Evolutionary conservation across 2,888 invertebrate genomes (phyloP), one percentile per base, ranked within the genome.

Genomic region (Orchestes rusci): DNA sequence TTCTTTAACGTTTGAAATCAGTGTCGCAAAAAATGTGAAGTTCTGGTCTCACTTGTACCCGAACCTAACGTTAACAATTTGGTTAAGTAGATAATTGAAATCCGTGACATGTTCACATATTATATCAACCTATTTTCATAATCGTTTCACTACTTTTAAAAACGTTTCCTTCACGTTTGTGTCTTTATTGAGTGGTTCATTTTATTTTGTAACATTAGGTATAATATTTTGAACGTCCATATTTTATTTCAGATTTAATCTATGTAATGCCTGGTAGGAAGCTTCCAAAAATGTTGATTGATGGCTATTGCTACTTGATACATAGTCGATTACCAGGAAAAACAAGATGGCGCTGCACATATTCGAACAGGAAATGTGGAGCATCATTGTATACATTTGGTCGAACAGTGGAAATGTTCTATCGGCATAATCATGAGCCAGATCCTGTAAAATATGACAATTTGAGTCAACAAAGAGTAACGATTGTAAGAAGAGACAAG

Each of bases 281-380:
- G 43, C 50, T 56, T 38, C 57, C 57, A 15, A 57, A 56, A 51
- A 50, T 59, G 43, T 16, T 56, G 2, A 47, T 57, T 3, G 56
- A 57, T 16, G 46, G 45, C 7, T 52, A 55, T 17, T 40, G 49
- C 13, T 57, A 54, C 23, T 45, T 46, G 8, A 49, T 51, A 18
- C 56, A 59, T 30, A 53, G 45, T 17, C 49, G 50, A 31, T 45
- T 40, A 4, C 23, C 39, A n/a, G 51, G 44, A 1, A 54, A 52
- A 45, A 56, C 57, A 4, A 50, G 57, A 52, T 59, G 59, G 59
- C 43, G 58, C 31, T 59, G 59, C 42, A 49, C 50, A 8, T 41
- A 47, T 33, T 52, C 48, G 54, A 19, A 58, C 32, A 58, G 56
- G 42, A 56, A 53, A 45, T 59, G 59, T 36, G 50, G 50, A 31